phyloP scores from a whole-genome alignment of 2,113 vertebrate genomes.

The Eira barbara region DNA sequence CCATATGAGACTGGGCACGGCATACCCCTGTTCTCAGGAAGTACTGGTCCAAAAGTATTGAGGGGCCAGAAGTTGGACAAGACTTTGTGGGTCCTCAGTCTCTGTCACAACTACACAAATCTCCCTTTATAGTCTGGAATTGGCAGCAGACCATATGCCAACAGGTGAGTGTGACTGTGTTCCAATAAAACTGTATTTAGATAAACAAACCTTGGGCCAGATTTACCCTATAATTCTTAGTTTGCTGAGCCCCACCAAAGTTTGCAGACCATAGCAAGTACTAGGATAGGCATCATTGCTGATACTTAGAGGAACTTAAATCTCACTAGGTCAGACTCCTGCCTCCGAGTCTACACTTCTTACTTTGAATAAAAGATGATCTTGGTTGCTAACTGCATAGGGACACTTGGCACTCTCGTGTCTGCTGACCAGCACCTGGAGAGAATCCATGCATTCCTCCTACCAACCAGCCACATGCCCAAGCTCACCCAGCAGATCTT shows the following conservation, averaged over 20 bases:
- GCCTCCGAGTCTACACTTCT: background rate
- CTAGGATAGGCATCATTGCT: background rate
- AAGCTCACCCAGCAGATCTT: background rate
- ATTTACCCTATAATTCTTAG: background rate
- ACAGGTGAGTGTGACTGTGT: background rate
- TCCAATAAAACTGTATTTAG: background rate
- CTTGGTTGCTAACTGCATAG: too few relatives aligned
- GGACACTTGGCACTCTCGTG: rapidly evolving
- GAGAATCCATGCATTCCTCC: rapidly evolving
- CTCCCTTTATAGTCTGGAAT: background rate
- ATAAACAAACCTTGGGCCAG: background rate
- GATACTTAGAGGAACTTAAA: background rate
- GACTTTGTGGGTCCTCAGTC: background rate
- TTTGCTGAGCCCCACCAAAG: background rate
- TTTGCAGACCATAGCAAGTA: background rate
- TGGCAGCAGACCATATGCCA: background rate
- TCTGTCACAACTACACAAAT: background rate
- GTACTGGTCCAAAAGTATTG: rapidly evolving
- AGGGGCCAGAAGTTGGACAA: background rate
- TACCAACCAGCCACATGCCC: rapidly evolving
- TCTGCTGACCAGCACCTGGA: too few relatives aligned
- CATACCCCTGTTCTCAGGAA: rapidly evolving
- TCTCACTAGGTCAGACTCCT: background rate
- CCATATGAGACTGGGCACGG: rapidly evolving
- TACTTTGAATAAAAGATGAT: background rate